These are phyloP conservation scores for Spongia lamella DNA, from an alignment of 37 sponge, comb jelly and placozoan species.

Conservation along the genomic window DNA sequence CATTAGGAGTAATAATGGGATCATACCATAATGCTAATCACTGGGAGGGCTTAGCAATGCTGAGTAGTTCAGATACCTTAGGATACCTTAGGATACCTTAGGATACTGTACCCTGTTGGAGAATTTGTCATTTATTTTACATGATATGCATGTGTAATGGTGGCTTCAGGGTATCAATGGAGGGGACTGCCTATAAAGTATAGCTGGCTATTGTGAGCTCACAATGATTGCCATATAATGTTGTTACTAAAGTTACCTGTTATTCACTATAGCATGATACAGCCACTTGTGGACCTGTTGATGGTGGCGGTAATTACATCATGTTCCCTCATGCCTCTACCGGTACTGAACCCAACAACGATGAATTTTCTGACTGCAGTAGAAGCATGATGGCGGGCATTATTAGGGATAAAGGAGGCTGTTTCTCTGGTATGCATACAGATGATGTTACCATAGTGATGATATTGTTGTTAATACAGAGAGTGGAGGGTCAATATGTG, in stretches of 20 bases:
- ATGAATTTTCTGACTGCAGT: conserved; percentile 77
- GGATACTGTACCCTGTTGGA: too few relatives aligned
- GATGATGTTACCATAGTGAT: background rate
- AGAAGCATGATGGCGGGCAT: conserved; percentile 40
- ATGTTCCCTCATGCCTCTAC: conserved; percentile 82
- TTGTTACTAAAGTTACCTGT: background rate
- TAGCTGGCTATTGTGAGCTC: too few relatives aligned
- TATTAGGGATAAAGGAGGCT: conserved; percentile 23
- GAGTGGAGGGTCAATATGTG: conserved; percentile 47
- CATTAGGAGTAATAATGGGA: too few relatives aligned
- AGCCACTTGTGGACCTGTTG: conserved; percentile 3
- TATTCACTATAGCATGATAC: background rate
- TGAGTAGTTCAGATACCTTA: background rate
- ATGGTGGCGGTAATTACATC: conserved; percentile 74
- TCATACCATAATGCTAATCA: too few relatives aligned
- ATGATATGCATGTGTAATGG: too few relatives aligned
- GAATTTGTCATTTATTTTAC: too few relatives aligned
- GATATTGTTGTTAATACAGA: conserved; percentile 10
- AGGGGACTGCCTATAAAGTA: too few relatives aligned
- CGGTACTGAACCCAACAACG: conserved; percentile 83
- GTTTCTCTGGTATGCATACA: conserved; percentile 7
- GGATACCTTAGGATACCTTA: too few relatives aligned
- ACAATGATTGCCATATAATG: background rate
- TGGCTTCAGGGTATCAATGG: too few relatives aligned
- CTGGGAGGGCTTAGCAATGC: too few relatives aligned